These are phyloP conservation scores for Bellardia pandia DNA, from an alignment of 2,888 invertebrate species.

Conservation along the genomic window DNA sequence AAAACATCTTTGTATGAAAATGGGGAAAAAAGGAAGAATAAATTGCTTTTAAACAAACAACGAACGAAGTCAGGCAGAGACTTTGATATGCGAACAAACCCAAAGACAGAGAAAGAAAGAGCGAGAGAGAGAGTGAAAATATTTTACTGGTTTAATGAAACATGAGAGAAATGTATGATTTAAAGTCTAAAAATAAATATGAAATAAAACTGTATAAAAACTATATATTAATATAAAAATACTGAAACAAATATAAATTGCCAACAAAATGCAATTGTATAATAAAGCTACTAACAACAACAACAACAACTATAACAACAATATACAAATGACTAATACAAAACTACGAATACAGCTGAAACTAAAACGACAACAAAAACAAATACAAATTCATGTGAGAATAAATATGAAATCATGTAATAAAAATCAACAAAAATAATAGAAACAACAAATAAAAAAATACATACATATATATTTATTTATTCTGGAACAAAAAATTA, in stretches of 20 bases:
- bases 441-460: background rate
- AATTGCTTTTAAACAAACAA: conserved; percentile 39
- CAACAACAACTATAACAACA: conserved; percentile 27
- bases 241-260: conserved; percentile 50
- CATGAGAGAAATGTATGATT: conserved; percentile 69
- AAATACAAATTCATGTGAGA: conserved; percentile 46
- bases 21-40: conserved; percentile 13
- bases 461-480: conserved; percentile 20
- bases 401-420: conserved; percentile 67
- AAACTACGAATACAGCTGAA: conserved; percentile 42
- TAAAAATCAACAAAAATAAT: conserved; percentile 60
- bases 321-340: conserved; percentile 62
- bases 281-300: conserved; percentile 43
- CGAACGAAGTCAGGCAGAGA: no score
- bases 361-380: conserved; percentile 43
- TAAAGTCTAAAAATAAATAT: conserved; percentile 33
- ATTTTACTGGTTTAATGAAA: conserved; percentile 64
- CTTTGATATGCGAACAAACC: conserved; percentile 21
- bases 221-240: conserved; percentile 9
- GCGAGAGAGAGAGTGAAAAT: conserved; percentile 2
- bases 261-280: conserved; percentile 70
- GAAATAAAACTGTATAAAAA: conserved; percentile 3
- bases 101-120: background rate
- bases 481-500: conserved; percentile 18
- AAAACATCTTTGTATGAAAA: conserved; percentile 8